Evolutionary conservation across 2,113 vertebrate species (phyloP), one percentile per base, ranked within the genome.

Genomic region (Brienomyrus brachyistius): DNA sequence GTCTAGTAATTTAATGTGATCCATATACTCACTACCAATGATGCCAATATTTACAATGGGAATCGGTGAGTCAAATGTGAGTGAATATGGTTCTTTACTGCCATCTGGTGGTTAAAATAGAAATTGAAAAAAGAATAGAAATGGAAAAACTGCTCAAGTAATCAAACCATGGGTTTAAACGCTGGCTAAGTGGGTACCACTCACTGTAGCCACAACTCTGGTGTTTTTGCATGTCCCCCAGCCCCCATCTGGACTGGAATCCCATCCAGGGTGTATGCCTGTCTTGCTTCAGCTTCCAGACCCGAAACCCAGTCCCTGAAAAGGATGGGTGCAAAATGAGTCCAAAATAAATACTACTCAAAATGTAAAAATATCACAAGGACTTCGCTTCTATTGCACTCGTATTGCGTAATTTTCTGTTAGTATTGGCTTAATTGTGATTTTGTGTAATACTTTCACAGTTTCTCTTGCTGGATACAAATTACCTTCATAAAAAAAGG

Each of bases 51-150:
- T 62, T 88, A 66, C 51, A 74, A 40, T 5, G 35, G 15, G n/a
- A 52, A 6, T 27, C 40, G 23, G 77, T 84, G 51, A 89, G 40
- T 45, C 51, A 19, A 45, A 84, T 31, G 87, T 15, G 27, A 2
- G 43, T 10, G 47, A 40, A 89, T 47, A 88, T 43, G 62, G 94
- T 90, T 90, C 92, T 93, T 91, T 95, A 89, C 92, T 95, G 93
- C 94, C 95, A 94, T 93, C 95, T 95, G 91, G 93, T 95, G 95
- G 92, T 86, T 10, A 3, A 17, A 47, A 54, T 21, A 19, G 19
- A 40, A 51, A n/a, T n/a, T n/a, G n/a, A n/a, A n/a, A n/a, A n/a
- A n/a, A n/a, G n/a, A n/a, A n/a, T 45, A 85, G 21, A 84, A 50
- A 50, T 45, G 19, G 45, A 52, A 27, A n/a, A n/a, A n/a, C n/a